A percentile compares a stretch with the other conserved stretches of the same genome.
phyloP scores from a whole-genome alignment of 1,140 invertebrate genomes.

The Lethrus apterus region DNA sequence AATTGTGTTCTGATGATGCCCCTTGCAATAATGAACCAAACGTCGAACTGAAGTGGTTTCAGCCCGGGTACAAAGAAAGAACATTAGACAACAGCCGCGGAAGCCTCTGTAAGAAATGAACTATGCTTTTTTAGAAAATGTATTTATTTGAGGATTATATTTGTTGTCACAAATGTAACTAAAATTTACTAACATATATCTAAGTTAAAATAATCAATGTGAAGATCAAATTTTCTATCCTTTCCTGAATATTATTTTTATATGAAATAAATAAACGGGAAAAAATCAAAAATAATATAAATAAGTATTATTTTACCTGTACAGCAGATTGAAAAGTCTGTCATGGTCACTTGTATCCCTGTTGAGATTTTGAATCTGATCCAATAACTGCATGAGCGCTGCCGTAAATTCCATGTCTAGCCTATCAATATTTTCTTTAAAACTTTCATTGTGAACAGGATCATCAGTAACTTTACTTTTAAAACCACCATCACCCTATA shows the following conservation, averaged over 20 bases:
- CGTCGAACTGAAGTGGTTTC: no score
- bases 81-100: no score
- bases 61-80: no score
- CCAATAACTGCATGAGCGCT: conserved; percentile 30
- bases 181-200: neutral
- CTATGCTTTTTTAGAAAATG: no score
- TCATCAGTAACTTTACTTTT: neutral
- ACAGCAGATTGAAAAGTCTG: conserved; percentile 37
- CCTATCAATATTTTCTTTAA: conserved; percentile 33
- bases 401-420: conserved; percentile 34
- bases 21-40: no score
- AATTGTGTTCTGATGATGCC: no score
- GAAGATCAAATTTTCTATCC: no score
- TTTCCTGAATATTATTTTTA: no score
- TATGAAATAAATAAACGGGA: no score
- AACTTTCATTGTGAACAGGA: conserved; percentile 20
- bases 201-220: neutral
- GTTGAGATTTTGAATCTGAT: conserved; percentile 37
- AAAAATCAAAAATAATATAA: conserved; percentile 1
- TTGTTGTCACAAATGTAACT: neutral
- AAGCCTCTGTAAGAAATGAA: no score
- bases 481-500: conserved; percentile 9
- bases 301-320: no score
- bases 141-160: no score
- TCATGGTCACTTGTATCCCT: conserved; percentile 37